These are phyloP conservation scores for Agrochola litura DNA, from an alignment of 2,888 invertebrate genomes.

Conservation along the genomic window DNA sequence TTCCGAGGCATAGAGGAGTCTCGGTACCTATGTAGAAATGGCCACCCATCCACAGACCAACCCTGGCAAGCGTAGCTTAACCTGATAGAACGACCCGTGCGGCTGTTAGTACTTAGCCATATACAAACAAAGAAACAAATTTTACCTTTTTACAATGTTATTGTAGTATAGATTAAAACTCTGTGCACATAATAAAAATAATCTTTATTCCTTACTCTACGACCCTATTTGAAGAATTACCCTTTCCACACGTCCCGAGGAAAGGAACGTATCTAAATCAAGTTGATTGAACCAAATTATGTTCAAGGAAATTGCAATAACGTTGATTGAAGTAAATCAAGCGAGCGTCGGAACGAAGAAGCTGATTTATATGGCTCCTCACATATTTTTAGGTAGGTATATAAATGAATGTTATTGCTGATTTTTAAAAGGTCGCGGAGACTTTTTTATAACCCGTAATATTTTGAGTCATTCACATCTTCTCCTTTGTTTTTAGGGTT, in stretches of 20 bases:
- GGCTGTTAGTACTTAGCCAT: no score
- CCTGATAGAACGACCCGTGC: no score
- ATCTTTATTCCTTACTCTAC: background rate
- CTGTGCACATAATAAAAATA: background rate
- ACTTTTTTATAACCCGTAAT: slow-evolving; percentile 6
- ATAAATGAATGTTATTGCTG: background rate
- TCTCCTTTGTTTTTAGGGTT: background rate
- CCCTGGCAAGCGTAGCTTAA: no score
- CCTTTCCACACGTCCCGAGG: slow-evolving; percentile 10
- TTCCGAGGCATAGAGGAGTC: no score
- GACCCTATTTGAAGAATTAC: slow-evolving; percentile 31
- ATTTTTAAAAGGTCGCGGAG: background rate
- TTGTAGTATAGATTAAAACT: no score
- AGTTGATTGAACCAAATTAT: slow-evolving; percentile 58
- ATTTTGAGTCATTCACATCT: slow-evolving; percentile 3
- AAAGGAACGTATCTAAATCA: slow-evolving; percentile 51
- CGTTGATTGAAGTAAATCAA: slow-evolving; percentile 54
- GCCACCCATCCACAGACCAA: no score
- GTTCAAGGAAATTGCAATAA: slow-evolving; percentile 59
- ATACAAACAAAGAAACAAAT: no score
- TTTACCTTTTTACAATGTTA: no score
- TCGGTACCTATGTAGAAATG: no score
- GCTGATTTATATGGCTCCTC: slow-evolving; percentile 39
- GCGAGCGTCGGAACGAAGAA: slow-evolving; percentile 27
- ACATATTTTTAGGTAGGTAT: slow-evolving; percentile 9